Conservation (phyloP, 2,888 invertebrate species). For the Brachypterus glaber region DNA sequence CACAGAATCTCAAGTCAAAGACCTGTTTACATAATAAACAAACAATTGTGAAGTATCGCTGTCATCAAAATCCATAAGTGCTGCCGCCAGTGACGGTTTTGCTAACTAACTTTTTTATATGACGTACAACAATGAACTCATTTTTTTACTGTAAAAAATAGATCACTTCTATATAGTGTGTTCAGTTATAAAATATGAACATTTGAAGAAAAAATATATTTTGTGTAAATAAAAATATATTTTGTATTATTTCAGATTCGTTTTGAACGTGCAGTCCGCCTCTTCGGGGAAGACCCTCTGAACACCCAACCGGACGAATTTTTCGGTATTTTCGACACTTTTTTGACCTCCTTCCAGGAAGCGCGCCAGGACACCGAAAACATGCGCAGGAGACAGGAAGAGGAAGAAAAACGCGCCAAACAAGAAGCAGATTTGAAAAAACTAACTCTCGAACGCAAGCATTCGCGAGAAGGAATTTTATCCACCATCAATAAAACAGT, state of each 20-base stretch:
- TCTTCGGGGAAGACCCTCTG: slow-evolving; percentile 83
- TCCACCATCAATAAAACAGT: slow-evolving; percentile 66
- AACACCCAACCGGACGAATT: slow-evolving; percentile 85
- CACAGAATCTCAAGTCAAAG: too few species aligned
- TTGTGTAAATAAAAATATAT: too few species aligned
- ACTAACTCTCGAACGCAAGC: slow-evolving; percentile 78
- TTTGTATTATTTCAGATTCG: slow-evolving; percentile 41
- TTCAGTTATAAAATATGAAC: too few species aligned
- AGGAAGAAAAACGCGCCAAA: slow-evolving; percentile 78
- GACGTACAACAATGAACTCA: too few species aligned
- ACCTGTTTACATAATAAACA: too few species aligned
- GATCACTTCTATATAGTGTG: too few species aligned
- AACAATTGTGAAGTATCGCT: too few species aligned
- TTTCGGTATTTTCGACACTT: slow-evolving; percentile 86
- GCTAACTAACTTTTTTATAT: too few species aligned
- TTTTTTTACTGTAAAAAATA: too few species aligned
- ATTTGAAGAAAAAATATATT: too few species aligned
- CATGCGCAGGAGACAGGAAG: slow-evolving; percentile 70
- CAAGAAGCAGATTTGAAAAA: slow-evolving; percentile 87
- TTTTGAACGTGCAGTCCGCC: slow-evolving; percentile 76
- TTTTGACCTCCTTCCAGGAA: slow-evolving; percentile 72
- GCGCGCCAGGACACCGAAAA: slow-evolving; percentile 84
- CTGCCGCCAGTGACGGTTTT: too few species aligned
- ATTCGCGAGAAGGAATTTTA: slow-evolving; percentile 64
- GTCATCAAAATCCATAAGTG: too few species aligned